A percentile compares a stretch with the other conserved stretches of the same genome.
These are phyloP conservation scores for Geopemphigus sp. DNA, from an alignment of 1,140 invertebrate species.

Conservation along the genomic window DNA sequence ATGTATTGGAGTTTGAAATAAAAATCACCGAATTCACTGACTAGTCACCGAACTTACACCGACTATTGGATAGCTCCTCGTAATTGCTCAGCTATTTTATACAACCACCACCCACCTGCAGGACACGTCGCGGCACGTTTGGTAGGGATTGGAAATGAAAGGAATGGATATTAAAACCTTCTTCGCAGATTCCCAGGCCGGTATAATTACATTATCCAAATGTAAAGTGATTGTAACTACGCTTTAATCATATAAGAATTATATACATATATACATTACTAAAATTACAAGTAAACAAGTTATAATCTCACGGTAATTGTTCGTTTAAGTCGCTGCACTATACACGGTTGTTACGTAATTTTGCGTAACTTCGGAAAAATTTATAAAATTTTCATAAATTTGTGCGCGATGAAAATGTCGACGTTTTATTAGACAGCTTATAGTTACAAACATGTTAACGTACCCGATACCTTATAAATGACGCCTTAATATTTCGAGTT, in stretches of 20 bases:
- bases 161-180: slow-evolving; percentile 38
- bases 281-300: neutral
- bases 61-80: slow-evolving; percentile 27
- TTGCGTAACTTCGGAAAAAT: neutral
- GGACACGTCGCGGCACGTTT: slow-evolving; percentile 21
- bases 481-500: no score
- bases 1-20: neutral
- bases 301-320: slow-evolving; percentile 24
- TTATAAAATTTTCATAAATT: neutral
- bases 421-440: no score
- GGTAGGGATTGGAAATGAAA: slow-evolving; percentile 48
- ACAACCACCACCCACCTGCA: slow-evolving; percentile 47
- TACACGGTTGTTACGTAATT: neutral
- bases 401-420: no score
- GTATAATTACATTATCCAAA: slow-evolving; percentile 43
- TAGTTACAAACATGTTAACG: no score
- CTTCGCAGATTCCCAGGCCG: slow-evolving; percentile 43
- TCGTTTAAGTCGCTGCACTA: slow-evolving; percentile 1
- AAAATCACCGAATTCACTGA: slow-evolving; percentile 30
- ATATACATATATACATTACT: neutral
- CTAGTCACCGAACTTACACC: slow-evolving; percentile 44
- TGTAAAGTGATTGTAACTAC: slow-evolving; percentile 38
- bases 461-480: no score
- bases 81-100: slow-evolving; percentile 43
- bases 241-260: slow-evolving; percentile 1